Base-by-base conservation (phyloP, 2,888 invertebrate genomes). In the Villa cingulata region DNA sequence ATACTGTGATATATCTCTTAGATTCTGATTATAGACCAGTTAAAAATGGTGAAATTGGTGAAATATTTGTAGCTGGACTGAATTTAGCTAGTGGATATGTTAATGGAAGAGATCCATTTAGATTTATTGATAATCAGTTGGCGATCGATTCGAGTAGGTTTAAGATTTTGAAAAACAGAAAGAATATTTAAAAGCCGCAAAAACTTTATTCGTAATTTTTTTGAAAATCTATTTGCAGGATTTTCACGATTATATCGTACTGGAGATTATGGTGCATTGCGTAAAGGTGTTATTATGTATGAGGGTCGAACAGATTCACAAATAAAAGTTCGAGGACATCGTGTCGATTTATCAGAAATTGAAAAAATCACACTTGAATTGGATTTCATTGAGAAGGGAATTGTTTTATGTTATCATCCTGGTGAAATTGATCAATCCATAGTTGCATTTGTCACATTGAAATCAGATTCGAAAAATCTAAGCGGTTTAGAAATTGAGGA, bases 251-350 rank as follows among this genome's bases (percentile, higher is more conserved):
- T 90, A 0, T 91, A 86, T 67, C 79, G 83, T 46, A 90, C 90
- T 1, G 91, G 91, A 0, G 91, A 91, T 64, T 89, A 79, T 57
- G 91, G 85, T 0, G 75, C 78, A 15, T 70, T 87, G 1, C 72
- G 78, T 44, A 80, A 84, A 55, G 81, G 79, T 0, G 74, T 76
- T 9, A 66, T 90, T 20, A 67, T 80, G 48, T 89, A 80, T 60
- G 86, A 89, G 56, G 91, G 91, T 0, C 76, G 91, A 27, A 84
- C 83, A 0, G 89, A 90, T 66, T 84, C 87, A 0, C 90, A 90
- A 64, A 75, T 83, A 36, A 92, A 89, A 73, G 81, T 89, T 46
- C 73, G 89, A 39, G 92, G 92, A 0, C 86, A 91, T 60, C 72
- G 90, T 12, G 86, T 92, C 0, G 89, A 91, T 61, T 70, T 90